Percentiles rank a stretch among this genome's conserved stretches.
phyloP scores from a whole-genome alignment of 2,113 vertebrate species.

The Eudorcas thomsonii region DNA sequence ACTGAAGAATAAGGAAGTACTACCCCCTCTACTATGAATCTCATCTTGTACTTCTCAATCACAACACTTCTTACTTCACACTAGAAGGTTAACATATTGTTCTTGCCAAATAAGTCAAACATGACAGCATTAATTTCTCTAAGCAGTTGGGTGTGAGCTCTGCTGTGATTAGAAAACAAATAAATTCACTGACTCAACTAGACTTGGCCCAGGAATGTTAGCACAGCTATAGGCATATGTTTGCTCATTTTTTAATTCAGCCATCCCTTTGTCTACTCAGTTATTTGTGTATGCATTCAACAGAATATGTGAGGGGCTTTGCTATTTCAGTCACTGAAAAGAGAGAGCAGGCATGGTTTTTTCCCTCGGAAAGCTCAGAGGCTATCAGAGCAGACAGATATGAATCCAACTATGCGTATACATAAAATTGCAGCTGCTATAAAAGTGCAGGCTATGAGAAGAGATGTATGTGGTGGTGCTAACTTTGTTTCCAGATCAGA shows the following conservation, averaged over 20 bases:
- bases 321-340: not conserved
- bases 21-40: not conserved
- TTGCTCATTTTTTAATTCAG: not conserved
- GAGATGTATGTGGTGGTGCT: not conserved
- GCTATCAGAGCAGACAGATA: not conserved
- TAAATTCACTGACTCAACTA: constrained; percentile 12
- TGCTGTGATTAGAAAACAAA: constrained; percentile 1
- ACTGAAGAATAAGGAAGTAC: not conserved
- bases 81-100: not conserved
- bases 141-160: not conserved
- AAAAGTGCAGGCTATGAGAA: not conserved
- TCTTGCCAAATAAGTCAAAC: constrained; percentile 2
- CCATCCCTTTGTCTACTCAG: not conserved
- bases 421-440: not conserved
- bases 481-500: not conserved
- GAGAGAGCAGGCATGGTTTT: not conserved
- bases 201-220: not conserved
- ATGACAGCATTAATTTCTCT: not conserved
- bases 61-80: not conserved
- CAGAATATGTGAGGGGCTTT: not conserved
- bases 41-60: not conserved
- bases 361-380: not conserved
- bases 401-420: not conserved
- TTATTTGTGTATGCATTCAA: not conserved
- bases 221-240: not conserved